phyloP scores from a whole-genome alignment of 2,888 invertebrate species.

The Drosophila eohydei region DNA sequence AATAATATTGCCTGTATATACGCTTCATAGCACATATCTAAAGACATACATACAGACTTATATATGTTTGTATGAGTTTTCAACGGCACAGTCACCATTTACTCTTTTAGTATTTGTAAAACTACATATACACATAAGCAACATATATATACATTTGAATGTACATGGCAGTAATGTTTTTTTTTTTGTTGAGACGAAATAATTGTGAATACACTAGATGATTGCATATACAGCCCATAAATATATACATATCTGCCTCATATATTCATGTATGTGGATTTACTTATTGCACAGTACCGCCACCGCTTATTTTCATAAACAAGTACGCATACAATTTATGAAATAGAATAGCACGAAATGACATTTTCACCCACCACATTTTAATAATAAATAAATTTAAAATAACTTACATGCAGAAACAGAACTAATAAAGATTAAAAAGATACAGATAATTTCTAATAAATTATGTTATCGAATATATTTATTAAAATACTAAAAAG shows the following conservation, averaged over 20 bases:
- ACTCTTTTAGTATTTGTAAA: constrained; percentile 4
- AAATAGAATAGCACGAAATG: not conserved
- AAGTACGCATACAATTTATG: not conserved
- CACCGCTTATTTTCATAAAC: constrained; percentile 2
- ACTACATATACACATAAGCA: constrained; percentile 3
- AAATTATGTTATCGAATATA: constrained; percentile 47
- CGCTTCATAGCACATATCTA: constrained; percentile 9
- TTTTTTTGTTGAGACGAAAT: constrained; percentile 11
- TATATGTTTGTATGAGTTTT: not conserved
- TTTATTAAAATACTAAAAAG: constrained; percentile 25
- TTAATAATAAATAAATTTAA: constrained; percentile 20
- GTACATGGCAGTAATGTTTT: constrained; percentile 22
- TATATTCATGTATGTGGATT: constrained; percentile 18
- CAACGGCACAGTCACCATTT: constrained; percentile 20
- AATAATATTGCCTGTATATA: constrained; percentile 16
- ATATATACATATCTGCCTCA: constrained; percentile 10
- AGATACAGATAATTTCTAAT: constrained; percentile 44
- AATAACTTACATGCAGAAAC: constrained; percentile 59
- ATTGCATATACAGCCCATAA: constrained; percentile 24
- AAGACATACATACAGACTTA: not conserved
- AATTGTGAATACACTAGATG: constrained; percentile 26
- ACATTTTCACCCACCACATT: constrained; percentile 13
- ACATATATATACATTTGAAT: not conserved
- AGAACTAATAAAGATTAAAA: constrained; percentile 51
- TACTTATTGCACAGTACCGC: constrained; percentile 14